These are phyloP conservation scores for Plestiodon gilberti DNA, from an alignment of 2,113 vertebrate species.

Conservation along the genomic window DNA sequence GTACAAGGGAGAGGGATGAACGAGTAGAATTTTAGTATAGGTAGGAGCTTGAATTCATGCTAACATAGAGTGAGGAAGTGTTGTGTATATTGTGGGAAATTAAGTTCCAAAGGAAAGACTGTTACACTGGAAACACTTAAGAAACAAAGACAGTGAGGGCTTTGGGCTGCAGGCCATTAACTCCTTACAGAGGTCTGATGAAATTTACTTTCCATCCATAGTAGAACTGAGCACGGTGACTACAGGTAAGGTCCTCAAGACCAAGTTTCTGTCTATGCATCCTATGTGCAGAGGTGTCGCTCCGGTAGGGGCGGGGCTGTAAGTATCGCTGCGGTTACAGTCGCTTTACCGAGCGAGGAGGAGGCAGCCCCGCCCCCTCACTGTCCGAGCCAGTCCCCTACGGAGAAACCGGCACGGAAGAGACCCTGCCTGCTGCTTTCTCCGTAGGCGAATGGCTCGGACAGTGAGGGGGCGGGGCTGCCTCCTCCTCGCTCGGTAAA, in stretches of 20 bases:
- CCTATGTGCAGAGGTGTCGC: conserved; percentile 18
- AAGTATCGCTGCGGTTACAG: too few relatives aligned
- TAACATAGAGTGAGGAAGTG: conserved; percentile 69
- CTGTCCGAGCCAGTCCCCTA: too few relatives aligned
- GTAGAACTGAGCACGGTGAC: background rate
- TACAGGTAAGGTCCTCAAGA: conserved; percentile 1
- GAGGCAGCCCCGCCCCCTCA: too few relatives aligned
- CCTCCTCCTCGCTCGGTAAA: too few relatives aligned
- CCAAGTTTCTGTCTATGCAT: conserved; percentile 5
- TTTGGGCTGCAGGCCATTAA: conserved; percentile 77
- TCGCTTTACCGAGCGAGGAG: too few relatives aligned
- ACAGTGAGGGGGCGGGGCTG: too few relatives aligned
- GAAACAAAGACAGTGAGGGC: conserved; percentile 71
- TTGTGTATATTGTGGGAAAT: conserved; percentile 73
- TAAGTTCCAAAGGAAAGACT: conserved; percentile 78
- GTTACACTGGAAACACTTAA: conserved; percentile 74
- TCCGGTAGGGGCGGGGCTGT: too few relatives aligned
- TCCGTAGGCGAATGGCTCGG: too few relatives aligned
- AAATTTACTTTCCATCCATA: conserved; percentile 47
- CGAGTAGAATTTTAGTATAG: conserved; percentile 83
- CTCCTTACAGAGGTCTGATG: conserved; percentile 60
- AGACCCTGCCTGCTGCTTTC: too few relatives aligned
- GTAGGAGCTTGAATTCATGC: conserved; percentile 82
- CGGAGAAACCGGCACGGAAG: too few relatives aligned
- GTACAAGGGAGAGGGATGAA: conserved; percentile 81